Evolutionary conservation across 2,888 invertebrate species (phyloP).

Genomic region (Morinoia aosen): DNA sequence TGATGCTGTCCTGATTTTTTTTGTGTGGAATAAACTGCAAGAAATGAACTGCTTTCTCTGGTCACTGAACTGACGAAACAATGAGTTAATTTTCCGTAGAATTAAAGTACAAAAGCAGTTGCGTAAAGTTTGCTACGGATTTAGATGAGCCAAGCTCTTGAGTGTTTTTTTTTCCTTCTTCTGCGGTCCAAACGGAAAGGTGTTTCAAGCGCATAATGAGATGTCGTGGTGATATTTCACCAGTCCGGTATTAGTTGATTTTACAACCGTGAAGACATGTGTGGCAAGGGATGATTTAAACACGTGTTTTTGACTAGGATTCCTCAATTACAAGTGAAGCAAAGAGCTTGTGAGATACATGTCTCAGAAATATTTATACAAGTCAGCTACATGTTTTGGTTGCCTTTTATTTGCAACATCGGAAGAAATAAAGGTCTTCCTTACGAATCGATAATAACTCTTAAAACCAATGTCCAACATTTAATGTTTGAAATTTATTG

Average conservation of each 20-base stretch:
- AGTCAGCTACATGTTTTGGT: neutral
- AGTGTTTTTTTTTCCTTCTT: neutral
- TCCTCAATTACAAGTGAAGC: neutral
- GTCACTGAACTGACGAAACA: neutral
- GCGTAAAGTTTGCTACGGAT: neutral
- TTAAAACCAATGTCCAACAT: no score
- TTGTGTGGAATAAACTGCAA: neutral
- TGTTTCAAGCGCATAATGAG: neutral
- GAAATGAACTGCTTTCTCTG: neutral
- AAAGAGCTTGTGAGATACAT: neutral
- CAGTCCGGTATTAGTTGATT: neutral
- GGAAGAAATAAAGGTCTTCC: neutral
- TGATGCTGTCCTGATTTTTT: neutral
- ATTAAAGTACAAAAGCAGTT: neutral
- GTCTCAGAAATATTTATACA: neutral
- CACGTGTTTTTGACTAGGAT: neutral
- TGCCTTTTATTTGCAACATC: neutral
- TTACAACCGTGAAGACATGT: neutral
- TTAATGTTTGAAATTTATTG: no score
- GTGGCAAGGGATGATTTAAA: neutral
- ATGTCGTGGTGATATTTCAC: neutral
- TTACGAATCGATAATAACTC: no score
- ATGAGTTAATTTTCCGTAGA: neutral
- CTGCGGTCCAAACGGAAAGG: neutral
- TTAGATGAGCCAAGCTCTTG: neutral